These are phyloP conservation scores for Peromyscus californicus DNA, from an alignment of 2,113 vertebrate species.

Conservation along the genomic window DNA sequence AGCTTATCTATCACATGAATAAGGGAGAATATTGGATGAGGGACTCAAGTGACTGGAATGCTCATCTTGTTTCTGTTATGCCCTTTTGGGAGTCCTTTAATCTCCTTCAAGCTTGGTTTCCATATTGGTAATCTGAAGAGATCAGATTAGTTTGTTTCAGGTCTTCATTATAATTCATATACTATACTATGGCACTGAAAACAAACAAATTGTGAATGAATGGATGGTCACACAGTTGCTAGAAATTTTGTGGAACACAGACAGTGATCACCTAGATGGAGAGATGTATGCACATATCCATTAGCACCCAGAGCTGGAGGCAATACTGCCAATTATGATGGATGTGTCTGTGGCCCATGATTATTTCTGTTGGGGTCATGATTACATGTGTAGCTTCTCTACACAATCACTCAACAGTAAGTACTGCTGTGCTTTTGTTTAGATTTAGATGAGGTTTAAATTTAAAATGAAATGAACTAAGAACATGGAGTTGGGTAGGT, in stretches of 20 bases:
- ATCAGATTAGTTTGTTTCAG: slow-evolving; percentile 18
- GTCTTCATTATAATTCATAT: slow-evolving; percentile 29
- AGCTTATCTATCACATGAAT: background rate
- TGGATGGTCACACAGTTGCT: background rate
- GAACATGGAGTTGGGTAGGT: background rate
- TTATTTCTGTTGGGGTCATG: background rate
- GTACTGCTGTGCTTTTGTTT: background rate
- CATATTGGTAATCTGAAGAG: slow-evolving; percentile 38
- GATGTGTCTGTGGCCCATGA: background rate
- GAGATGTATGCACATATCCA: background rate
- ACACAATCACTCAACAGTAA: background rate
- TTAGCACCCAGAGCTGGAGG: background rate
- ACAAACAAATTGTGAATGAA: background rate
- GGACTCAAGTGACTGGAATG: background rate
- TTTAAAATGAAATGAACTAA: slow-evolving; percentile 31
- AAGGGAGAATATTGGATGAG: background rate
- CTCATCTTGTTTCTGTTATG: background rate
- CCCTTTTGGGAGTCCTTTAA: slow-evolving; percentile 23
- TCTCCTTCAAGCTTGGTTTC: slow-evolving; percentile 32
- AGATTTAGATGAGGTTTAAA: background rate
- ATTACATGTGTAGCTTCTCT: background rate
- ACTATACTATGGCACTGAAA: background rate
- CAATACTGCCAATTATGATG: background rate
- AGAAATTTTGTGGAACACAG: background rate
- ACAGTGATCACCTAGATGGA: background rate